Base-by-base conservation (phyloP, 2,888 invertebrate species). In the Corythucha ciliata region DNA sequence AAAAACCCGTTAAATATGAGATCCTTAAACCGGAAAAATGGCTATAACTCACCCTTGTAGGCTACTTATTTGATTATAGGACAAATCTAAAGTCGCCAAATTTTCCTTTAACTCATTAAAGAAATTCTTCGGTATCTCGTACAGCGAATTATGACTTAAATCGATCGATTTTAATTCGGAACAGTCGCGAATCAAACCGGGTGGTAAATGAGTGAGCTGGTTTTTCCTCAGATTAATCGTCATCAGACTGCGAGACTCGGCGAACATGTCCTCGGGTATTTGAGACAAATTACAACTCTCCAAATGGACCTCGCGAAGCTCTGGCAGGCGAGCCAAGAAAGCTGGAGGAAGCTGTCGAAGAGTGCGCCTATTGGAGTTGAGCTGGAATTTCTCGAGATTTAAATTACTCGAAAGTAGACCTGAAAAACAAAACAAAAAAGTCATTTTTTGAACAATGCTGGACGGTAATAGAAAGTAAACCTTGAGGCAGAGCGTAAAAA, bases 71-170 rank as follows among this genome's bases (percentile, higher is more conserved):
- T 69, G 69, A 67, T 90, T 90, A 53, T 76, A 67, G 27, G 77
- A n/a, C 40, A 39, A 16, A 12, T 39, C 18, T n/a, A 39, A 22
- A 22, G n/a, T n/a, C n/a, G n/a, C n/a, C n/a, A n/a, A n/a, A n/a
- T n/a, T n/a, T n/a, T n/a, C n/a, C n/a, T n/a, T n/a, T n/a, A n/a
- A n/a, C n/a, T n/a, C n/a, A n/a, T n/a, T n/a, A n/a, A n/a, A n/a
- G n/a, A n/a, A n/a, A n/a, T n/a, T n/a, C n/a, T n/a, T n/a, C n/a
- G n/a, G n/a, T n/a, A n/a, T n/a, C n/a, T n/a, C n/a, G n/a, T n/a
- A n/a, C n/a, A 90, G 61, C 42, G 70, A 68, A 66, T 90, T 90
- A 54, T 74, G 68, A 55, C 77, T 75, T 49, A 90, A 67, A 62
- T 81, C 76, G 52, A 90, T 67, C 33, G 71, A 72, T 5, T 72